phyloP scores from a whole-genome alignment of 1,140 invertebrate genomes.

The Magallana gigas region DNA sequence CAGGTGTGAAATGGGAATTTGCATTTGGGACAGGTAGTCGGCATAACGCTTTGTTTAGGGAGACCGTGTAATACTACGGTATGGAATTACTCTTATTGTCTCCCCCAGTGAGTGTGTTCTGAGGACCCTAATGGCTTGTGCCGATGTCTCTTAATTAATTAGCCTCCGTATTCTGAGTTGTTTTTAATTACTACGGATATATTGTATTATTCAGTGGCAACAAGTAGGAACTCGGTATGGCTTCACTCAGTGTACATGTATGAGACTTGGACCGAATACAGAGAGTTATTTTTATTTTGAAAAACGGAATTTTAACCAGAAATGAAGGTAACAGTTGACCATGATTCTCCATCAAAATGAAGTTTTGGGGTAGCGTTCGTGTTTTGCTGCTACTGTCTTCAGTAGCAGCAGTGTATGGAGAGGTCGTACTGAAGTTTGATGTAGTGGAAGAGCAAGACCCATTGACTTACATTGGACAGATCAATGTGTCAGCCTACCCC shows the following conservation, averaged over 20 bases:
- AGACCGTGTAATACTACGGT: neutral
- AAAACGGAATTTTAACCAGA: neutral
- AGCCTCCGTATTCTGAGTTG: neutral
- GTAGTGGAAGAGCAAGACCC: slow-evolving; percentile 8
- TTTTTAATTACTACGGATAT: neutral
- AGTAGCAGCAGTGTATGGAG: neutral
- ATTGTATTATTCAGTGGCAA: neutral
- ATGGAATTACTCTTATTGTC: slow-evolving; percentile 9
- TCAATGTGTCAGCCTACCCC: neutral
- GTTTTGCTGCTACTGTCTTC: neutral
- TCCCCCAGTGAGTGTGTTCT: neutral
- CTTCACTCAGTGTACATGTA: neutral
- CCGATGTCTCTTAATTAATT: neutral
- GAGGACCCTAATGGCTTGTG: neutral
- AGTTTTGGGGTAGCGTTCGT: neutral
- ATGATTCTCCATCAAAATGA: slow-evolving; percentile 1
- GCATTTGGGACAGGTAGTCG: slow-evolving; percentile 36
- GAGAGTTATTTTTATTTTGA: no score
- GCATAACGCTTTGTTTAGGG: neutral
- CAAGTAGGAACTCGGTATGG: neutral
- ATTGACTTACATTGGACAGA: neutral
- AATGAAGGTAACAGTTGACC: neutral
- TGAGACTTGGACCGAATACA: no score
- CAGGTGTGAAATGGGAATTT: slow-evolving; percentile 32
- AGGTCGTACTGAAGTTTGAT: neutral